Percentiles rank a stretch among this genome's conserved stretches.
phyloP scores from a whole-genome alignment of 1,140 invertebrate genomes.

The Helicoverpa zea region DNA sequence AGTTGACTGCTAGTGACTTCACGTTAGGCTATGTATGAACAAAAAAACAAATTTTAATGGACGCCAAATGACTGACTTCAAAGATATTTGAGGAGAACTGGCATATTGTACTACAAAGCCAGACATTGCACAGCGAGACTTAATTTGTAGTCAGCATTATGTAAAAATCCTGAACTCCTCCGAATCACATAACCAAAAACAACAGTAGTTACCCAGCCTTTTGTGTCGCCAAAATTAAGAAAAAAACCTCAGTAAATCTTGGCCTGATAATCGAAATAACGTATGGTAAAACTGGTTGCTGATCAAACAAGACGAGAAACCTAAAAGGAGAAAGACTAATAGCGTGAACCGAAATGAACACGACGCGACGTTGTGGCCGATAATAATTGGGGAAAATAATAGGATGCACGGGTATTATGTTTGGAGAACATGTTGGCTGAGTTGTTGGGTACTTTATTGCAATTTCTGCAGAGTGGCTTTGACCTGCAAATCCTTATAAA shows the following conservation, averaged over 20 bases:
- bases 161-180: no score
- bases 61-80: no score
- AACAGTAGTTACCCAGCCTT: background rate
- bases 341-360: conserved; percentile 11
- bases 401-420: background rate
- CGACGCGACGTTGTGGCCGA: conserved; percentile 1
- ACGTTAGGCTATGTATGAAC: no score
- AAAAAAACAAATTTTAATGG: no score
- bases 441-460: background rate
- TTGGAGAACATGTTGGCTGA: background rate
- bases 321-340: conserved; percentile 35
- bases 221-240: background rate
- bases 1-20: no score
- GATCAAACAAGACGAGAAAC: conserved; percentile 25
- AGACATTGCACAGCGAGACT: no score
- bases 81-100: no score
- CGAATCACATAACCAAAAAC: no score
- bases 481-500: no score
- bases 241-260: conserved; percentile 2
- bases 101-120: no score
- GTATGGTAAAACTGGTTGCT: conserved; percentile 36
- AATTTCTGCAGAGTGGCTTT: no score
- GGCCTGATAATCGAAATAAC: conserved; percentile 16
- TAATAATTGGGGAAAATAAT: conserved; percentile 40
- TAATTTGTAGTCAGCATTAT: no score